Conservation (phyloP, 1,140 invertebrate genomes). For the Drosophila dunni region DNA sequence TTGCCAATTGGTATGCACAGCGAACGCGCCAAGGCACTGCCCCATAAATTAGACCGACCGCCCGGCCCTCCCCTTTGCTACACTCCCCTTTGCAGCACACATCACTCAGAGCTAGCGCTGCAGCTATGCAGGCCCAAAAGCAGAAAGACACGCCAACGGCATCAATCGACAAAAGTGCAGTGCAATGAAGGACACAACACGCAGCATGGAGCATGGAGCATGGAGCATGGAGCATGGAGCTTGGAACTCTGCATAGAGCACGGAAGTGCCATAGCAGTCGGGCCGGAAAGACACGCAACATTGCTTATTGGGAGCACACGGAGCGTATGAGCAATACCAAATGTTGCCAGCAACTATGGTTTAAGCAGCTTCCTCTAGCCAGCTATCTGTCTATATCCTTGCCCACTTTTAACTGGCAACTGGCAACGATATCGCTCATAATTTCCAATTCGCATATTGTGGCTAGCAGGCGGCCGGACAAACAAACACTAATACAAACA, state of each 20-base stretch:
- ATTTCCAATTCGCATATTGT: constrained; percentile 73
- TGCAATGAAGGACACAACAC: constrained; percentile 31
- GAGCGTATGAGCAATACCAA: constrained; percentile 72
- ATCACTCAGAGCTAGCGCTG: constrained; percentile 54
- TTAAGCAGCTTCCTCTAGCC: not conserved
- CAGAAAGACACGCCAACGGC: constrained; percentile 70
- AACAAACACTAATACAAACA: constrained; percentile 51
- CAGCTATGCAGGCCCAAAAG: constrained; percentile 42
- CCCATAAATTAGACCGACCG: constrained; percentile 62
- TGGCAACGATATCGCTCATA: constrained; percentile 72
- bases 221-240: not conserved
- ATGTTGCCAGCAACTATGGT: constrained; percentile 44
- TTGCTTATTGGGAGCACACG: constrained; percentile 78
- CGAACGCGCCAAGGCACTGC: constrained; percentile 30
- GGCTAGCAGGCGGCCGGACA: constrained; percentile 44
- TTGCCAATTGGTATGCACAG: constrained; percentile 61
- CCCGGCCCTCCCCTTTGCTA: not conserved
- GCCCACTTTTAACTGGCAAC: constrained; percentile 34
- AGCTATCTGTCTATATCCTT: not conserved
- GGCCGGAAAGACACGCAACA: constrained; percentile 75
- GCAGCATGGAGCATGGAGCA: not conserved
- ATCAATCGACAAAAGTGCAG: constrained; percentile 73
- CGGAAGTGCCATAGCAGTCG: constrained; percentile 48
- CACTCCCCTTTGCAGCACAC: constrained; percentile 8
- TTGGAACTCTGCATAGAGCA: constrained; percentile 7